Base-by-base conservation (phyloP, 2,113 vertebrate species). In the Gyps fulvus region DNA sequence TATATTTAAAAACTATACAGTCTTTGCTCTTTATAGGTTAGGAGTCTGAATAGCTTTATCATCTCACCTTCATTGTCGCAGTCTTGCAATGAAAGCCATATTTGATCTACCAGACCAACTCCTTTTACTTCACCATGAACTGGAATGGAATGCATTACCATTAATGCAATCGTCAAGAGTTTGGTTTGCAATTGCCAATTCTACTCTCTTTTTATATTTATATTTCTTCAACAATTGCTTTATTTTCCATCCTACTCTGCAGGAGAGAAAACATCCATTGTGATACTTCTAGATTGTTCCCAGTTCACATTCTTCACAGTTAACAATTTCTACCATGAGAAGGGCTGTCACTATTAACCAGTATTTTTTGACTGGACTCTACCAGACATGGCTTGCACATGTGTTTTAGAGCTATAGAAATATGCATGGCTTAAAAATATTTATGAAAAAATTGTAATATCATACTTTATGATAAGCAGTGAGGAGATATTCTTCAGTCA, bases 121-220 rank as follows among this genome's bases (percentile, higher is more conserved):
- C 95, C 94, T 96, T 97, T 97, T 96, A 97, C 95, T 96, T 97
- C 94, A 97, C 91, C 95, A 97, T 97, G 96, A 97, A 97, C 96
- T 97, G 93, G 95, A 97, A 97, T 74, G 92, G 97, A 95, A 97
- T 70, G 95, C 89, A 93, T 95, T 96, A 69, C 10, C 89, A 96
- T 96, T 96, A 97, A 93, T 90, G 93, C 81, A 96, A 59, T 81
- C 81, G 81, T 80, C 36, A 95, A 83, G 50, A 8, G 21, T 72
- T 83, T 83, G 52, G 16, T 78, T 87, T 91, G 80, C 80, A 87
- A 76, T 19, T 93, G 96, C 76, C 93, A 93, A 26, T 83, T 85
- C 23, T 84, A 90, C 25, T 92, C 0, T 55, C 70, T 74, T 72
- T 49, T 42, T 10, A 20, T 70, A 59, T 59, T 55, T 79, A 1